These are phyloP conservation scores for Hemicentrotus pulcherrimus DNA, from an alignment of 35 echinoderm and acorn worm genomes.

Conservation along the genomic window DNA sequence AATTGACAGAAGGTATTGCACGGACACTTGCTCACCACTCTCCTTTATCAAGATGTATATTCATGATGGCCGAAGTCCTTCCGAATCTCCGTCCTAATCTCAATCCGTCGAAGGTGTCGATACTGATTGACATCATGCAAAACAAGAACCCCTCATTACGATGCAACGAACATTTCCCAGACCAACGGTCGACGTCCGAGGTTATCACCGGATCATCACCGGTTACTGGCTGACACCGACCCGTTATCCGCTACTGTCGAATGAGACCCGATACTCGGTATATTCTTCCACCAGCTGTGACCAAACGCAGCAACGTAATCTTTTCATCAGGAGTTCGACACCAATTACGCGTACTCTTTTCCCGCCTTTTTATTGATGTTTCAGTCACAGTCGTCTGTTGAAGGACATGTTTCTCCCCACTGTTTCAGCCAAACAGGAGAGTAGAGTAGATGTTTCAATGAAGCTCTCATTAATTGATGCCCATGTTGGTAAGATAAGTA, in stretches of 20 bases:
- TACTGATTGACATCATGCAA: neutral
- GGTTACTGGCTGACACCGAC: neutral
- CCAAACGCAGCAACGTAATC: neutral
- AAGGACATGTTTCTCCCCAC: too few species aligned
- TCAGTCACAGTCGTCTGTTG: neutral
- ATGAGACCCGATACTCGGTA: neutral
- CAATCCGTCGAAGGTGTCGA: neutral
- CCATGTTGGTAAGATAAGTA: too few species aligned
- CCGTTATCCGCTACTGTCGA: neutral
- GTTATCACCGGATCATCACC: neutral
- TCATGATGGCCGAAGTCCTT: neutral
- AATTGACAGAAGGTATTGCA: neutral
- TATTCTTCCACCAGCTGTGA: neutral
- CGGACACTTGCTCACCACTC: neutral
- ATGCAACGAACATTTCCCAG: neutral
- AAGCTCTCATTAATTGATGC: too few species aligned
- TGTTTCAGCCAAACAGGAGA: too few species aligned
- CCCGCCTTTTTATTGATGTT: neutral
- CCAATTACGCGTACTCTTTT: neutral
- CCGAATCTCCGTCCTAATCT: neutral
- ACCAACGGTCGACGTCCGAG: neutral
- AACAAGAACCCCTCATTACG: neutral
- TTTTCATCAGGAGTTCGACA: neutral
- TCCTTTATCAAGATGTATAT: neutral
- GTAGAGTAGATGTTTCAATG: too few species aligned